These are phyloP conservation scores for Neuroscelio doddi DNA, from an alignment of 2,888 invertebrate species.

Conservation along the genomic window DNA sequence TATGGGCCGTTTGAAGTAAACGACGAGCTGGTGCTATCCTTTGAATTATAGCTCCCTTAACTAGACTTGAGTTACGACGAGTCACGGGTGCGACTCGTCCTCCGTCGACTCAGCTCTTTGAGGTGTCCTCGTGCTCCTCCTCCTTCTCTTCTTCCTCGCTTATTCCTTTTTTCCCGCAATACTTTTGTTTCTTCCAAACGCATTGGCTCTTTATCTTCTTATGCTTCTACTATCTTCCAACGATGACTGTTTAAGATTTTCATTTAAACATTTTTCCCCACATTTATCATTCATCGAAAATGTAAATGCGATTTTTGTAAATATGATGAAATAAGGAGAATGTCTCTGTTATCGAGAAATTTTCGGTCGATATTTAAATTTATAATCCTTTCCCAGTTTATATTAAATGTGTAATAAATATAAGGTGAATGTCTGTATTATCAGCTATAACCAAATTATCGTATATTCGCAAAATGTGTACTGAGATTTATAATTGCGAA, in stretches of 20 bases:
- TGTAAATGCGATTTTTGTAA: too few relatives aligned
- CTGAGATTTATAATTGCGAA: too few relatives aligned
- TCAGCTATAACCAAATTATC: too few relatives aligned
- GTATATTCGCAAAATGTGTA: too few relatives aligned
- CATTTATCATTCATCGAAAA: too few relatives aligned
- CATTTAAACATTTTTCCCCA: neutral
- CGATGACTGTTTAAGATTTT: constrained; percentile 11
- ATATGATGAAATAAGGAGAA: too few relatives aligned
- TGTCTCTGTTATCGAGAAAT: too few relatives aligned
- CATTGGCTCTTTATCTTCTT: constrained; percentile 24
- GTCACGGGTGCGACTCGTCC: constrained; percentile 57
- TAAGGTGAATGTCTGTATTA: too few relatives aligned
- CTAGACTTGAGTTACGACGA: constrained; percentile 71
- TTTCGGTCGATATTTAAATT: too few relatives aligned
- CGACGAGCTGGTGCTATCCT: constrained; percentile 68
- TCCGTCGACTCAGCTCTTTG: constrained; percentile 55
- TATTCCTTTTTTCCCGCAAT: constrained; percentile 33
- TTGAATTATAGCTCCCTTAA: constrained; percentile 71
- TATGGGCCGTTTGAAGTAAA: constrained; percentile 69
- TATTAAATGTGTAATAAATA: too few relatives aligned
- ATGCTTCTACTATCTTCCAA: neutral
- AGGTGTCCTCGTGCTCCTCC: constrained; percentile 48
- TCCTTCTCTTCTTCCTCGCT: constrained; percentile 27
- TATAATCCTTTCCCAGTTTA: too few relatives aligned
- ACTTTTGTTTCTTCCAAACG: constrained; percentile 25